Conservation (phyloP, 35 echinoderm and acorn worm species). For the Anneissia japonica region DNA sequence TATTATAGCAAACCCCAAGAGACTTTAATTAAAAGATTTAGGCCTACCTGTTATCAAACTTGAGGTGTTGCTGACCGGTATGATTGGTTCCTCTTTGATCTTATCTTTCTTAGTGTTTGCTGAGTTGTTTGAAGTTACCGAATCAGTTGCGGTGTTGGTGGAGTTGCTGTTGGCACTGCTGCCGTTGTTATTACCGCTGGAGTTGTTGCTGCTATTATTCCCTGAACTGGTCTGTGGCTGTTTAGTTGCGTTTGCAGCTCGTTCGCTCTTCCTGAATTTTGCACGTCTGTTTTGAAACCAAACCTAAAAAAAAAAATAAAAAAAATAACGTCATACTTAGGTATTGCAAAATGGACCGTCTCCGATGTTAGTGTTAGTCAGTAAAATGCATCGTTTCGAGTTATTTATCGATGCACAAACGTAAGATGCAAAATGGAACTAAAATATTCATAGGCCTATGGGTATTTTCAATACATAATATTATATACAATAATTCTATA, state of each 20-base stretch:
- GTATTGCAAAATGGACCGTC: too few species aligned
- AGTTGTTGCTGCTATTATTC: conserved; percentile 43
- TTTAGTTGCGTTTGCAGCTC: conserved; percentile 26
- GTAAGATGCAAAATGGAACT: too few species aligned
- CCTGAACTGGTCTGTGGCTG: not conserved
- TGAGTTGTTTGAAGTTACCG: conserved; percentile 3
- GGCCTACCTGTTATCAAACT: not conserved
- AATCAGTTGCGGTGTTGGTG: conserved; percentile 11
- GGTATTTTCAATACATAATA: too few species aligned
- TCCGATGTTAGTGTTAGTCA: too few species aligned
- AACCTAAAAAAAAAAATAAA: conserved; percentile 47
- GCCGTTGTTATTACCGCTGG: conserved; percentile 52
- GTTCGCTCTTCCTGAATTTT: conserved; percentile 92
- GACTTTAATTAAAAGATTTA: too few species aligned
- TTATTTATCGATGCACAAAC: too few species aligned
- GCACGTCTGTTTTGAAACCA: conserved; percentile 98
- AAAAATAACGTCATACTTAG: too few species aligned
- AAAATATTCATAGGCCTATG: too few species aligned
- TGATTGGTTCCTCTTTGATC: not conserved
- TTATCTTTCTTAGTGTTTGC: not conserved
- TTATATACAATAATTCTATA: too few species aligned
- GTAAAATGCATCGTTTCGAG: too few species aligned
- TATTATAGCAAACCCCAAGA: too few species aligned
- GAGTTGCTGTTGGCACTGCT: conserved; percentile 45
- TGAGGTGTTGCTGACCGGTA: not conserved